A percentile compares a stretch with the other conserved stretches of the same genome.
Evolutionary conservation across 92 coral and sea anemone genomes (phyloP).

Genomic region (Epizoanthus illoricatus): DNA sequence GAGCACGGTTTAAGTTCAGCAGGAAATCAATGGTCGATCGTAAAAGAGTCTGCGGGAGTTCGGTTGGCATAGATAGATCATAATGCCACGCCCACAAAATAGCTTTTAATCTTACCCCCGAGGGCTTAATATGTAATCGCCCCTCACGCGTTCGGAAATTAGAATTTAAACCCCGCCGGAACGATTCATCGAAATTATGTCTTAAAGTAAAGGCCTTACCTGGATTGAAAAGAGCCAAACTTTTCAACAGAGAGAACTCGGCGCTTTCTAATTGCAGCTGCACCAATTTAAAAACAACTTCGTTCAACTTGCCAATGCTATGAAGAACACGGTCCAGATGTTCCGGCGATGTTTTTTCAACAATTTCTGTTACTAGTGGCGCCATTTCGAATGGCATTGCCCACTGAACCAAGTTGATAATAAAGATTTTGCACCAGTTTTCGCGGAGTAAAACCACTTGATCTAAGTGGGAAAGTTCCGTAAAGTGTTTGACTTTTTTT

Average conservation of each 20-base stretch:
- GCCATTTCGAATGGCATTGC: slow-evolving; percentile 93
- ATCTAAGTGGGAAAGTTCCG: slow-evolving; percentile 92
- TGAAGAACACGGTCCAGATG: slow-evolving; percentile 82
- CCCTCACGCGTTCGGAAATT: slow-evolving; percentile 29
- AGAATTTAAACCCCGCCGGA: slow-evolving; percentile 3
- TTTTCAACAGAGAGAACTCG: slow-evolving; percentile 86
- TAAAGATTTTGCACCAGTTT: slow-evolving; percentile 92
- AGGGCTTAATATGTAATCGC: slow-evolving; percentile 14
- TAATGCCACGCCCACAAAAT: slow-evolving; percentile 1
- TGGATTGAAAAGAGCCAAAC: slow-evolving; percentile 92
- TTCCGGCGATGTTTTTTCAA: slow-evolving; percentile 72
- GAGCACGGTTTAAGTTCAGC: slow-evolving; percentile 29
- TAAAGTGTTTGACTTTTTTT: slow-evolving; percentile 84
- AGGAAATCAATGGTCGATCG: slow-evolving; percentile 27
- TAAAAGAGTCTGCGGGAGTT: slow-evolving; percentile 39
- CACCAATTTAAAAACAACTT: slow-evolving; percentile 86
- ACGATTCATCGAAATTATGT: background rate
- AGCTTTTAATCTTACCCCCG: slow-evolving; percentile 28
- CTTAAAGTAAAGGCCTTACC: slow-evolving; percentile 56
- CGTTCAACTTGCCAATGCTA: slow-evolving; percentile 93
- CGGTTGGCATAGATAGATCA: slow-evolving; percentile 7
- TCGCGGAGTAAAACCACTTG: slow-evolving; percentile 84
- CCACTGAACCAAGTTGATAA: slow-evolving; percentile 89
- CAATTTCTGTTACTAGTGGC: slow-evolving; percentile 73
- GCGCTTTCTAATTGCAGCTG: slow-evolving; percentile 84